A percentile compares a stretch with the other conserved stretches of the same genome.
These are phyloP conservation scores for Triops longicaudatus DNA, from an alignment of 1,140 invertebrate genomes.

Conservation along the genomic window DNA sequence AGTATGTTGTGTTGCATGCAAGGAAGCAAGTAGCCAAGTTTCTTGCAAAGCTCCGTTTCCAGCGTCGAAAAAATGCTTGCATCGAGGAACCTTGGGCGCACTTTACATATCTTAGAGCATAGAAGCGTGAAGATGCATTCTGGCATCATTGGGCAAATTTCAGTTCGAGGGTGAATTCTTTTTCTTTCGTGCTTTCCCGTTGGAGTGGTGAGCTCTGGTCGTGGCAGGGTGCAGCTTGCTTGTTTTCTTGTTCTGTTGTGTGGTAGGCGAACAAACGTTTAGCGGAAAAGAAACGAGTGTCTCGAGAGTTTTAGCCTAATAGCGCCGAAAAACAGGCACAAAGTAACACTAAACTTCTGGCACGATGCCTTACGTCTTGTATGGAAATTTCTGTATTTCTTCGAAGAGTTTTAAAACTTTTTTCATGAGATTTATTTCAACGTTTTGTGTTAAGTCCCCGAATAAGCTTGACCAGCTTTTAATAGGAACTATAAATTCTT, in stretches of 20 bases:
- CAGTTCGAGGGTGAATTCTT: background rate
- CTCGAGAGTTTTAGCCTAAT: too few relatives aligned
- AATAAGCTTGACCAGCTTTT: too few relatives aligned
- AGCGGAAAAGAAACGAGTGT: too few relatives aligned
- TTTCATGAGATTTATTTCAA: too few relatives aligned
- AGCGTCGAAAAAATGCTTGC: background rate
- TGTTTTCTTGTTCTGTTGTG: background rate
- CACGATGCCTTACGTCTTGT: too few relatives aligned
- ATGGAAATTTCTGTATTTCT: too few relatives aligned
- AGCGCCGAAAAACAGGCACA: too few relatives aligned
- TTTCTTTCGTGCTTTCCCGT: background rate
- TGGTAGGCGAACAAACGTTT: background rate
- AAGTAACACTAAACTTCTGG: too few relatives aligned
- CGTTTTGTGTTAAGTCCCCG: too few relatives aligned
- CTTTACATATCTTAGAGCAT: conserved; percentile 15
- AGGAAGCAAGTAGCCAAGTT: background rate
- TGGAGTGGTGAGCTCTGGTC: background rate
- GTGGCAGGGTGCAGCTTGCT: background rate
- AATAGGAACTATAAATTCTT: too few relatives aligned
- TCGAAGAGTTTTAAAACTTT: too few relatives aligned
- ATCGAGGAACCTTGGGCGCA: background rate
- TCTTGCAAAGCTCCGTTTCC: background rate
- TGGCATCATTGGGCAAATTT: conserved; percentile 15
- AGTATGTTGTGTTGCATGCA: background rate
- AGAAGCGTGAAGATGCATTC: conserved; percentile 11